Conservation (phyloP, 2,113 vertebrate genomes). For the Trematomus loennbergii region DNA sequence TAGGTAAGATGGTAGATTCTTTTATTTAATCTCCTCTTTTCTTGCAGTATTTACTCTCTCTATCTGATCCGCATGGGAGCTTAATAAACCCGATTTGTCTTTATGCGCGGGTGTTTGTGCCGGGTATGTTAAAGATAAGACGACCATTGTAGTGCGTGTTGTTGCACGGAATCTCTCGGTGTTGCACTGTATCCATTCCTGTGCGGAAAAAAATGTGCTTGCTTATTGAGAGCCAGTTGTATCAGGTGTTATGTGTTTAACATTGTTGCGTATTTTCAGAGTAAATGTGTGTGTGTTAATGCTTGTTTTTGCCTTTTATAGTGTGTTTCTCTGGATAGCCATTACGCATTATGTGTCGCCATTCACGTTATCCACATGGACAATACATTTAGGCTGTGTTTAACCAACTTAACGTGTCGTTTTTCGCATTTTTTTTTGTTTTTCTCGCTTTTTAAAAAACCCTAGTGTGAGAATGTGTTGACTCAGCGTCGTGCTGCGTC, state of each 20-base stretch:
- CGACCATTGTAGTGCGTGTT: not conserved
- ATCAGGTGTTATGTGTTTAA: not conserved
- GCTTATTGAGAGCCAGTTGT: not conserved
- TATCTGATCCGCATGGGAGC: not conserved
- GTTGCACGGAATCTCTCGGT: slow-evolving; percentile 24
- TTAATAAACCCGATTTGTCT: not conserved
- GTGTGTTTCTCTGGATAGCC: not conserved
- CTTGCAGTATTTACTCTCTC: slow-evolving; percentile 6
- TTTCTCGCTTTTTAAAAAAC: not conserved
- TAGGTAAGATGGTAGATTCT: slow-evolving; percentile 86
- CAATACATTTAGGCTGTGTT: not conserved
- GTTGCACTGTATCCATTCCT: slow-evolving; percentile 54
- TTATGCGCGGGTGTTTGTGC: not conserved
- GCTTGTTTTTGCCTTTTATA: not conserved
- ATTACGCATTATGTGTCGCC: slow-evolving; percentile 34
- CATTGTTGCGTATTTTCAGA: not conserved
- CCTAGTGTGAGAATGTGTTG: slow-evolving; percentile 61
- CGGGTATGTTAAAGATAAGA: not conserved
- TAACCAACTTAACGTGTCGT: not conserved
- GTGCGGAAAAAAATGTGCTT: slow-evolving; percentile 46
- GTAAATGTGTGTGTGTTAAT: not conserved
- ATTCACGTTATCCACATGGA: slow-evolving; percentile 1
- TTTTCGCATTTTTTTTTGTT: not conserved
- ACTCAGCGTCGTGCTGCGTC: slow-evolving; percentile 78
- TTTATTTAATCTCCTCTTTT: slow-evolving; percentile 48